phyloP scores from a whole-genome alignment of 2,888 invertebrate species.

The Acanthosepion esculentum region DNA sequence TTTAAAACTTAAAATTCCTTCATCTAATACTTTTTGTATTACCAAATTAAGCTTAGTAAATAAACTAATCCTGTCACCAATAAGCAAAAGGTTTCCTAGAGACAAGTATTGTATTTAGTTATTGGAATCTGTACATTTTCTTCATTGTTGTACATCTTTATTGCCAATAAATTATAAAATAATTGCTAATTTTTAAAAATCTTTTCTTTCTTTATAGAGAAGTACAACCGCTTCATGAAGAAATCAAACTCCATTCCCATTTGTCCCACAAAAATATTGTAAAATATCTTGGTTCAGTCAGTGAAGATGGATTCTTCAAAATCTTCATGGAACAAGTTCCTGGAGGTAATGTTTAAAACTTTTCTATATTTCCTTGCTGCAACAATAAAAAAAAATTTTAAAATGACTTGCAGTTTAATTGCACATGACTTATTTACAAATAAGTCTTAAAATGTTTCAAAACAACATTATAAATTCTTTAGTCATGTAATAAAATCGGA shows the following conservation, averaged over 20 bases:
- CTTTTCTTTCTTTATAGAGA: constrained; percentile 77
- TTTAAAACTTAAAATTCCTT: no score
- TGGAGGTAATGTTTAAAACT: constrained; percentile 81
- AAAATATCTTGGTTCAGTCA: constrained; percentile 94
- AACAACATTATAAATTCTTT: no score
- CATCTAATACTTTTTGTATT: no score
- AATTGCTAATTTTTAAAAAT: not conserved
- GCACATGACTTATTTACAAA: no score
- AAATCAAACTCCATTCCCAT: constrained; percentile 97
- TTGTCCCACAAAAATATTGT: constrained; percentile 97
- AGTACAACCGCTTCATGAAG: constrained; percentile 98
- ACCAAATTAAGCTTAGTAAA: no score
- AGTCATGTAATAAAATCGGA: no score
- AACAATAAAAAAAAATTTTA: no score
- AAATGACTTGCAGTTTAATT: no score
- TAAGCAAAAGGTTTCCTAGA: no score
- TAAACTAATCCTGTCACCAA: no score
- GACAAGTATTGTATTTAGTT: no score
- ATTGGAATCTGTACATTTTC: not conserved
- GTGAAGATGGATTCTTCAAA: constrained; percentile 95
- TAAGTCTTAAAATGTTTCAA: no score
- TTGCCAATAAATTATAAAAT: not conserved
- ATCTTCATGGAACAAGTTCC: constrained; percentile 99
- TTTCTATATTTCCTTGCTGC: not conserved
- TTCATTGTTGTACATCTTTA: not conserved